Conservation (phyloP, 2,888 invertebrate genomes). For the Thera obeliscata region DNA sequence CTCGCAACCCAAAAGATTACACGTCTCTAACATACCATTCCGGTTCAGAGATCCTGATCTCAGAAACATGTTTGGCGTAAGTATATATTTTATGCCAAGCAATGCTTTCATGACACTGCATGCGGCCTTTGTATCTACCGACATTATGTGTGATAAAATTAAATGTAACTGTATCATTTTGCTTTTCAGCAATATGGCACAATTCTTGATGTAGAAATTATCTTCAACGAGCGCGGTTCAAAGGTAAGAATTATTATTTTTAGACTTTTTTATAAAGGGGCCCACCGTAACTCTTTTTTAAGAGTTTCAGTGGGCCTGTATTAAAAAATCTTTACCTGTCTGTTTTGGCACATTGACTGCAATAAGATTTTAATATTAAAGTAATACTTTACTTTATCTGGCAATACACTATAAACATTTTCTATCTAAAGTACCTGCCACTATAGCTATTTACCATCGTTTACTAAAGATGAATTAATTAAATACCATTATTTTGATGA, state of each 20-base stretch:
- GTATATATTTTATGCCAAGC: slow-evolving; percentile 65
- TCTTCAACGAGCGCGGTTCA: slow-evolving; percentile 99
- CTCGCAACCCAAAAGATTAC: slow-evolving; percentile 95
- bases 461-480: background rate
- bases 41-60: slow-evolving; percentile 99
- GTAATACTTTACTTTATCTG: background rate
- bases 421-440: background rate
- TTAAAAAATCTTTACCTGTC: slow-evolving; percentile 39
- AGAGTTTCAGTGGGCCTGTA: slow-evolving; percentile 68
- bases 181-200: slow-evolving; percentile 97
- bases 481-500: background rate
- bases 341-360: slow-evolving; percentile 35
- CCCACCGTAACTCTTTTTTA: slow-evolving; percentile 64
- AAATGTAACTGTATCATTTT: slow-evolving; percentile 67
- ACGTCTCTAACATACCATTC: slow-evolving; percentile 99
- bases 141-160: slow-evolving; percentile 34
- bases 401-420: no score
- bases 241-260: slow-evolving; percentile 91
- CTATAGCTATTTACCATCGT: no score
- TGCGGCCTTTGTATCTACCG: slow-evolving; percentile 45
- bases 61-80: slow-evolving; percentile 98
- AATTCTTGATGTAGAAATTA: slow-evolving; percentile 99
- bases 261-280: slow-evolving; percentile 54
- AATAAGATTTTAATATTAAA: slow-evolving; percentile 9
- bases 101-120: slow-evolving; percentile 49